Base-by-base conservation (phyloP, 2,113 vertebrate species). In the Chamaea fasciata region DNA sequence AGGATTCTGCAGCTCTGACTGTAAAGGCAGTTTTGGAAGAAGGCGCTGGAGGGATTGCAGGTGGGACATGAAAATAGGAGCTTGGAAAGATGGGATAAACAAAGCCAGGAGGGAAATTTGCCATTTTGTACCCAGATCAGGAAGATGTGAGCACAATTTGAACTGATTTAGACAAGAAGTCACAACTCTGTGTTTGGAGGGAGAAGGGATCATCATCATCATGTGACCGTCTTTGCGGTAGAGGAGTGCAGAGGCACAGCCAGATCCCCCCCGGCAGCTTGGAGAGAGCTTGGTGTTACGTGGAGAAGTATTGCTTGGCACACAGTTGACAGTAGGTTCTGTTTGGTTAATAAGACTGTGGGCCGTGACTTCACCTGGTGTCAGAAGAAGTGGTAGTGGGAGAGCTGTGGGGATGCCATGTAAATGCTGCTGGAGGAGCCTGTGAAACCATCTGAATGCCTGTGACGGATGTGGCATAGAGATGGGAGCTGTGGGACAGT, bases 301-400 rank as follows among this genome's bases (percentile, higher is more conserved):
- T 81, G 2, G 46, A 27, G 42, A 22, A 63, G 27, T 42, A 2
- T 17, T 44, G 37, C 50, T 68, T 7, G 5, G 50, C 35, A 17
- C 1, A 1, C 2, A 3, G 41, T 10, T 67, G 91, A 7, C 26
- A 30, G 67, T 15, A 20, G 30, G 30, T 67, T 81, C 69, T 56
- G 50, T 76, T 77, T n/a, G 47, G 8, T 67, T 27, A 11, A 20
- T 13, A 3, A 15, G 20, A 46, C 57, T 71, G 46, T 2, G 10
- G 33, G 23, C 68, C 0, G 0, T 63, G 46, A 30, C 22, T 0
- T 1, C 0, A 1, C 33, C 37, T 35, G 57, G 44, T 1, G 0
- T 35, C 1, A 5, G 6, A 37, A 71, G 57, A 21, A 39, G 39
- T 1, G 2, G 19, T 20, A 30, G 33, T 4, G 2, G 56, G 20